Evolutionary conservation across 2,888 invertebrate species (phyloP).

Genomic region (Mythimna vitellina): DNA sequence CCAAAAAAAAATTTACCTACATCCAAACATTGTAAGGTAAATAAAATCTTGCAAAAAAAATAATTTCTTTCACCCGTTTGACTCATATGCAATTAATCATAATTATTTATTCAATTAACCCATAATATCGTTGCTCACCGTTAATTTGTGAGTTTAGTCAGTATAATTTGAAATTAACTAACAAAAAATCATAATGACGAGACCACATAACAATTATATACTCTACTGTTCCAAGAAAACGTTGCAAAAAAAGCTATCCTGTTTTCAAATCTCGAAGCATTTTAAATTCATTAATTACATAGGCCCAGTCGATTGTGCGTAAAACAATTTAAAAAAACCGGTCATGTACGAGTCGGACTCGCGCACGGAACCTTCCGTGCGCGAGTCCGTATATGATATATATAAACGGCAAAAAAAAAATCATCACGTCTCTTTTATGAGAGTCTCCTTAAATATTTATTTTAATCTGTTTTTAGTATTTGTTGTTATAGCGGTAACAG

Average conservation of each 20-base stretch:
- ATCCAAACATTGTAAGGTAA: too few species aligned
- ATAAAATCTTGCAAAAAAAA: too few species aligned
- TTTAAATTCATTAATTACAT: constrained; percentile 38
- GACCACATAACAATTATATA: neutral
- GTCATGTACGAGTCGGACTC: too few species aligned
- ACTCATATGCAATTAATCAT: neutral
- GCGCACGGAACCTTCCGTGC: too few species aligned
- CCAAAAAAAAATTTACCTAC: too few species aligned
- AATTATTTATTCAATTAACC: neutral
- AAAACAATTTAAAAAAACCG: constrained; percentile 15
- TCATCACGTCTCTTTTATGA: too few species aligned
- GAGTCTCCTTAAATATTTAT: too few species aligned
- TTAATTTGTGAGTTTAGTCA: neutral
- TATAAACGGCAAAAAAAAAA: too few species aligned
- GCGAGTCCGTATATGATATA: too few species aligned
- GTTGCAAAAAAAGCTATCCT: neutral
- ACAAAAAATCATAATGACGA: neutral
- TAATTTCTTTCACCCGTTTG: neutral
- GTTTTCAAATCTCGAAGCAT: constrained; percentile 9
- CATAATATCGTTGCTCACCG: neutral
- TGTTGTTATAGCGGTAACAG: too few species aligned
- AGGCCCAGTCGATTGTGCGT: constrained; percentile 11
- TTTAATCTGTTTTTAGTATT: too few species aligned
- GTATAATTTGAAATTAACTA: neutral
- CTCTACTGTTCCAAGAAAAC: constrained; percentile 2